A percentile compares a stretch with the other conserved stretches of the same genome.
Evolutionary conservation across 2,888 invertebrate species (phyloP).

Genomic region (Lasioglossum villosulum): DNA sequence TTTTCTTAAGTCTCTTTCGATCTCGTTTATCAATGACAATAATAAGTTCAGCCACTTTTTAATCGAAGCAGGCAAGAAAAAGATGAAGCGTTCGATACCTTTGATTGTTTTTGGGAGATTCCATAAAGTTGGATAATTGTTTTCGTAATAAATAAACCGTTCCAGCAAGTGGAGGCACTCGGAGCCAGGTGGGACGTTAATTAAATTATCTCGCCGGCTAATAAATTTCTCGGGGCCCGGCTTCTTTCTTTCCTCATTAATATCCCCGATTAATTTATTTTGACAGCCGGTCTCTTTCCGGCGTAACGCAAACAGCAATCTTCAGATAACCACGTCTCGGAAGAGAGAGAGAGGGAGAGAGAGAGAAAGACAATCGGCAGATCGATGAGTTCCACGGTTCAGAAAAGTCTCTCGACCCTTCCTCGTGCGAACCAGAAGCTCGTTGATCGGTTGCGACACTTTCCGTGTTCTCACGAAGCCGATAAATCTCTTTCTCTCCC

Average conservation of each 20-base stretch:
- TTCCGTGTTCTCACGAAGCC: conserved; percentile 71
- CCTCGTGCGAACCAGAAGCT: conserved; percentile 41
- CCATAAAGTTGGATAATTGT: conserved; percentile 13
- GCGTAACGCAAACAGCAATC: conserved; percentile 32
- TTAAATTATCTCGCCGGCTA: conserved; percentile 39
- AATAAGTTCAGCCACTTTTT: not conserved
- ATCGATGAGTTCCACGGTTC: conserved; percentile 54
- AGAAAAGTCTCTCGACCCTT: conserved; percentile 46
- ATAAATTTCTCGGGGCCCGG: conserved; percentile 36
- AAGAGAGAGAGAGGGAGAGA: not conserved
- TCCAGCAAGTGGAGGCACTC: not conserved
- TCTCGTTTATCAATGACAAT: not conserved
- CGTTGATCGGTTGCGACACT: conserved; percentile 69
- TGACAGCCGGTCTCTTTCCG: conserved; percentile 36
- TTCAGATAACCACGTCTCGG: not conserved
- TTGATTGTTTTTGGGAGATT: not conserved
- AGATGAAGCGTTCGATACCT: not conserved
- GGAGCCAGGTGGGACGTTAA: conserved; percentile 25
- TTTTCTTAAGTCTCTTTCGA: not conserved
- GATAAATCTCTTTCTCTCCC: conserved; percentile 70
- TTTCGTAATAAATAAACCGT: conserved; percentile 44
- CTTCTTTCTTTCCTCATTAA: conserved; percentile 45
- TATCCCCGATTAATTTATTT: conserved; percentile 59
- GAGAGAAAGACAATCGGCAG: conserved; percentile 49
- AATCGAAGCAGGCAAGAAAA: not conserved